Evolutionary conservation across 2,888 invertebrate genomes (phyloP).

Genomic region (Busseola fusca): DNA sequence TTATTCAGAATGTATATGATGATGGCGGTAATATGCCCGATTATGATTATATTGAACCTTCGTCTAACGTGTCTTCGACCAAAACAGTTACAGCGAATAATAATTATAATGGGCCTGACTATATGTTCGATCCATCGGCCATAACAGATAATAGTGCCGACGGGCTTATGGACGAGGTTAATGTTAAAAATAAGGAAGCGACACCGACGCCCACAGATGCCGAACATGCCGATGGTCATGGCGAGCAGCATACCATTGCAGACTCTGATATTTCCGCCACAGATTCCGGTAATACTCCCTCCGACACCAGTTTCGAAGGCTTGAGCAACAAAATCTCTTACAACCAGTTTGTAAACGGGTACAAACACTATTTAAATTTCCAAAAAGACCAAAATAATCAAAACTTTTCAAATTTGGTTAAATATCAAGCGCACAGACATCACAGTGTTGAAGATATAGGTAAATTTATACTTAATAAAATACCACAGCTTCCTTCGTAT

Average conservation of each 20-base stretch:
- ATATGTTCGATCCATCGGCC: background rate
- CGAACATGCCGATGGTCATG: no score
- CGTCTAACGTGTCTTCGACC: conserved; percentile 6
- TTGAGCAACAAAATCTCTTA: conserved; percentile 77
- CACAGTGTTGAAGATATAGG: conserved; percentile 84
- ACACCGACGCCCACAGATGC: background rate
- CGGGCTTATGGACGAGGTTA: background rate
- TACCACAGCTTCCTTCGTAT: conserved; percentile 70
- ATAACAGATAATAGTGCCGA: background rate
- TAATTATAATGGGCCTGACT: conserved; percentile 9
- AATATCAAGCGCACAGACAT: conserved; percentile 82
- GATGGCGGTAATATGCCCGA: conserved; percentile 63
- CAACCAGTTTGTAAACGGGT: conserved; percentile 81
- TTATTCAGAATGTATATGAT: conserved; percentile 57
- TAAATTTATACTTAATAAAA: conserved; percentile 80
- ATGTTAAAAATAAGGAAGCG: background rate
- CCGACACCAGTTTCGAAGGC: conserved; percentile 68
- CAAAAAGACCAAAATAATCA: conserved; percentile 73
- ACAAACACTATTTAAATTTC: conserved; percentile 80
- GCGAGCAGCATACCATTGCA: background rate
- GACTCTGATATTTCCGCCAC: background rate
- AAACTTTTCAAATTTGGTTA: conserved; percentile 78
- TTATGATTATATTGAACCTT: conserved; percentile 53
- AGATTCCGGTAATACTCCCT: background rate
- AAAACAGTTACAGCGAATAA: background rate